Conservation (phyloP, 2,797 vertebrate genomes). For the Myotis pilosus region DNA sequence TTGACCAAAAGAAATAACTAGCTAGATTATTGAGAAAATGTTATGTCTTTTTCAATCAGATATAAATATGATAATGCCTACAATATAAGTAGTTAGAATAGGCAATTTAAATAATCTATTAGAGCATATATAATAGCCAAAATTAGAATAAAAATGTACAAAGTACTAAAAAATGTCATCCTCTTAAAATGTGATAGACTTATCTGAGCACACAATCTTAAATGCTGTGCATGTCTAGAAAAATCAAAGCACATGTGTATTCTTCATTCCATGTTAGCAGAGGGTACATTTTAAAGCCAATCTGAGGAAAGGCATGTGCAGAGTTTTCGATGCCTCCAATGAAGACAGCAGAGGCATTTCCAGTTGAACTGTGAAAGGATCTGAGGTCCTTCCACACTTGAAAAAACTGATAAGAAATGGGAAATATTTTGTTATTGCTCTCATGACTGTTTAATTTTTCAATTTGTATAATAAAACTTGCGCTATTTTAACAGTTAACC, state of each 20-base stretch:
- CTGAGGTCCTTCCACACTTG: neutral
- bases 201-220: neutral
- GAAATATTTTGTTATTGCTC: neutral
- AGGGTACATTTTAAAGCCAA: neutral
- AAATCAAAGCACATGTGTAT: neutral
- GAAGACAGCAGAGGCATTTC: neutral
- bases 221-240: neutral
- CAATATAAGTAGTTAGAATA: neutral
- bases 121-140: accelerated
- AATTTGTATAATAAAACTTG: neutral
- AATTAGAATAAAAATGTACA: neutral
- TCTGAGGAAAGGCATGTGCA: neutral
- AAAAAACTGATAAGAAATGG: neutral
- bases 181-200: neutral
- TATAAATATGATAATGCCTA: neutral
- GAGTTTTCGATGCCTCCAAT: neutral
- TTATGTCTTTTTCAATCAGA: neutral
- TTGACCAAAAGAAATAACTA: neutral
- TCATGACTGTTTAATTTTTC: neutral
- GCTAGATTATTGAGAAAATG: neutral
- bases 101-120: neutral
- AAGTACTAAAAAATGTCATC: neutral
- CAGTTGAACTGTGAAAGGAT: neutral
- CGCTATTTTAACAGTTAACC: neutral
- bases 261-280: neutral